Evolutionary conservation across 2,113 vertebrate genomes (phyloP).

Genomic region (Alouatta palliata): DNA sequence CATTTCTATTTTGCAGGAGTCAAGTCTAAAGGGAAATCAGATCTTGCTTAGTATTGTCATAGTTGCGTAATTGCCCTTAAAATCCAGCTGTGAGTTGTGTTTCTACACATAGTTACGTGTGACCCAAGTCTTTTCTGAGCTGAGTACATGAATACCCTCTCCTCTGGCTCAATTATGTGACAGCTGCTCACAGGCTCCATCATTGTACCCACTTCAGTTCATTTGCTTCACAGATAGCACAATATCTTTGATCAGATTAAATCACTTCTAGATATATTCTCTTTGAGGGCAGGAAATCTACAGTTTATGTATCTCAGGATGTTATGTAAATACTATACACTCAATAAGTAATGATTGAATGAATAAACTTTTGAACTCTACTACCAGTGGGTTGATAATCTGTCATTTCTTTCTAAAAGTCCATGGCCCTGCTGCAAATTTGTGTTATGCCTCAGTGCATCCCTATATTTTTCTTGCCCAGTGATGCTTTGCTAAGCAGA

Average conservation of each 20-base stretch:
- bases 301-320: background rate
- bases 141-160: background rate
- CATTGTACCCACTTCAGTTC: background rate
- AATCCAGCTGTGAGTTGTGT: slow-evolving; percentile 43
- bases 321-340: background rate
- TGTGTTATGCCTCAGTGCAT: background rate
- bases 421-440: background rate
- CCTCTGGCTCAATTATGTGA: background rate
- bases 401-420: background rate
- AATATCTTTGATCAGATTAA: background rate
- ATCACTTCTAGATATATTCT: background rate
- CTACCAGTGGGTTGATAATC: background rate
- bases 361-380: background rate
- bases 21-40: slow-evolving; percentile 63
- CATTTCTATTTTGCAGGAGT: slow-evolving; percentile 2
- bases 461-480: background rate
- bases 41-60: slow-evolving; percentile 53
- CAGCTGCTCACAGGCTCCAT: background rate
- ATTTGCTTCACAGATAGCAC: background rate
- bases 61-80: slow-evolving; percentile 61
- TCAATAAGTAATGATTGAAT: background rate
- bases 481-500: background rate
- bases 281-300: background rate
- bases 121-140: slow-evolving; percentile 24
- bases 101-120: background rate